A percentile compares a stretch with the other conserved stretches of the same genome.
These are phyloP conservation scores for Myotis daubentonii DNA, from an alignment of 2,797 vertebrate species.

Conservation along the genomic window DNA sequence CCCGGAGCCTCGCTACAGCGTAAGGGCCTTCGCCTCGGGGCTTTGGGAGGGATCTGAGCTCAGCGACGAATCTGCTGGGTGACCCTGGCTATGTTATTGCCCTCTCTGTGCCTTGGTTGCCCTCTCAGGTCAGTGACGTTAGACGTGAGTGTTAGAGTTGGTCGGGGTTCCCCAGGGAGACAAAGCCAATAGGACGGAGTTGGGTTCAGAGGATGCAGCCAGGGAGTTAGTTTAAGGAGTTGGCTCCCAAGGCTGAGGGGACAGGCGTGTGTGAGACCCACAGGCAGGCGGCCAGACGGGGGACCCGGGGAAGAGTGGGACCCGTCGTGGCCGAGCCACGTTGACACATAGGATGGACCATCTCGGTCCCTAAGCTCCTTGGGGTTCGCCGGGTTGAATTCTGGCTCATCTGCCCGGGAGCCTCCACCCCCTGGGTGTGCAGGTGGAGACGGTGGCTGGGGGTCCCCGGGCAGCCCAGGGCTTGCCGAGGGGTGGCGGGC, in stretches of 20 bases:
- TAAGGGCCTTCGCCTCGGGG: neutral
- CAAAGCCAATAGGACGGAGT: neutral
- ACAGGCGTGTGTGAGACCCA: neutral
- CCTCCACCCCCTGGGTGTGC: neutral
- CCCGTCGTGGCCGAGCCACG: neutral
- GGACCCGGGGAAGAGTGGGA: neutral
- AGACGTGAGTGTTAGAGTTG: neutral
- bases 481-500: neutral
- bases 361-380: neutral
- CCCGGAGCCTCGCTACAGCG: neutral
- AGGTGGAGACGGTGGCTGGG: neutral
- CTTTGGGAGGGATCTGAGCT: neutral
- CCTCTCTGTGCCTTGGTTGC: neutral
- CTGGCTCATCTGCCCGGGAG: neutral
- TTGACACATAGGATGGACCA: neutral
- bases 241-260: no score
- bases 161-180: neutral
- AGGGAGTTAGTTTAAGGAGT: neutral
- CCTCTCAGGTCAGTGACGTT: neutral
- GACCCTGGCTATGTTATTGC: neutral
- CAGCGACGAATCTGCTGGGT: neutral
- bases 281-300: neutral
- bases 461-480: neutral
- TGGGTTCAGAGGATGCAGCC: fast-evolving
- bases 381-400: neutral